phyloP scores from a whole-genome alignment of 1,140 invertebrate genomes.

The Zaprionus lachaisei region DNA sequence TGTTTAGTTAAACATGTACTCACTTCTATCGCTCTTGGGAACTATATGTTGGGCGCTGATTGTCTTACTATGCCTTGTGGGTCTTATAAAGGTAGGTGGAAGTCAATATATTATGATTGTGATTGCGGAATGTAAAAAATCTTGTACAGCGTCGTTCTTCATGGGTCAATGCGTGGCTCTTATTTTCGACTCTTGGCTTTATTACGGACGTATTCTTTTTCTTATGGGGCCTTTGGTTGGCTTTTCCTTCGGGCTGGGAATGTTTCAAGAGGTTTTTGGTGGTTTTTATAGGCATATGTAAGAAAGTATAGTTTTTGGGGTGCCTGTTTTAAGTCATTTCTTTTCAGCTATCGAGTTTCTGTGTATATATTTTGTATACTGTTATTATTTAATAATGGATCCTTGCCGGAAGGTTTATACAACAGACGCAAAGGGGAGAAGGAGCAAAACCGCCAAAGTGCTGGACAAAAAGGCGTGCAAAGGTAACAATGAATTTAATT shows the following conservation, averaged over 20 bases:
- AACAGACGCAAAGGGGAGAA: slow-evolving; percentile 3
- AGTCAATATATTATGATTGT: neutral
- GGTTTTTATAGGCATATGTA: slow-evolving; percentile 59
- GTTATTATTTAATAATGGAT: slow-evolving; percentile 56
- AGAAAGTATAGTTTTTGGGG: neutral
- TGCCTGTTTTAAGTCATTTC: neutral
- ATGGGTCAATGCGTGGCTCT: slow-evolving; percentile 53
- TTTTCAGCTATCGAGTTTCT: slow-evolving; percentile 49
- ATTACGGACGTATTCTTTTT: slow-evolving; percentile 48
- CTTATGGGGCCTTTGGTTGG: slow-evolving; percentile 45
- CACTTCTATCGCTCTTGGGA: slow-evolving; percentile 55
- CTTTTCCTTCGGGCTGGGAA: slow-evolving; percentile 50
- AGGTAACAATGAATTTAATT: neutral
- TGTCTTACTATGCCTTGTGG: slow-evolving; percentile 58
- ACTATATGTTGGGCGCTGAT: slow-evolving; percentile 61
- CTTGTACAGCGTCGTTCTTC: slow-evolving; percentile 37
- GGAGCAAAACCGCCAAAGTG: neutral
- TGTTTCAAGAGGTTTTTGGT: slow-evolving; percentile 46
- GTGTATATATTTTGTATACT: slow-evolving; percentile 51
- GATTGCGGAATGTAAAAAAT: neutral
- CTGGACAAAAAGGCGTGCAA: slow-evolving; percentile 26
- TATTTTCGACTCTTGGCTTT: slow-evolving; percentile 59
- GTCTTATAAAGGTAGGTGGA: slow-evolving; percentile 57
- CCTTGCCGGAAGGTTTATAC: slow-evolving; percentile 18
- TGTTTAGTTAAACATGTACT: slow-evolving; percentile 41